A percentile compares a stretch with the other conserved stretches of the same genome.
phyloP scores from a whole-genome alignment of 1,140 invertebrate genomes.

The Oncopodura yosiiana region DNA sequence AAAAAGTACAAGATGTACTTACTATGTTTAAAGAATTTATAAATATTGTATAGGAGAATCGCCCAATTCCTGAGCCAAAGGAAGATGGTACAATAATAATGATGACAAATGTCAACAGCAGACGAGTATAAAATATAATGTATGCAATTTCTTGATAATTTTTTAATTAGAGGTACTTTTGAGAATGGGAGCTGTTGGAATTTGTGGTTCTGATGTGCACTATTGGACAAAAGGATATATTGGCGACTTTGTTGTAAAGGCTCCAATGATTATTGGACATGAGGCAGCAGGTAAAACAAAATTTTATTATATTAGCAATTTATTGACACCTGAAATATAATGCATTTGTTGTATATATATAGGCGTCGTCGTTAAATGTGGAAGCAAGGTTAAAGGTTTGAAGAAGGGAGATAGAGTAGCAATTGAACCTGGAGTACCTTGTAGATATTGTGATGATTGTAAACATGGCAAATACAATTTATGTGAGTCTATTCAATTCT shows the following conservation, averaged over 20 bases:
- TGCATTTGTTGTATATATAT: too few relatives aligned
- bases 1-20: too few relatives aligned
- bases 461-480: slow-evolving; percentile 82
- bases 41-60: slow-evolving; percentile 59
- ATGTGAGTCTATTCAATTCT: slow-evolving; percentile 74
- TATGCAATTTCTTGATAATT: too few relatives aligned
- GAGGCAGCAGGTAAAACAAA: slow-evolving; percentile 76
- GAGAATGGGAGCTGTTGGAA: slow-evolving; percentile 79
- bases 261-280: slow-evolving; percentile 83
- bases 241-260: slow-evolving; percentile 66
- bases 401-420: slow-evolving; percentile 35
- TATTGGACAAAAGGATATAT: slow-evolving; percentile 75
- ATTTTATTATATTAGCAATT: too few relatives aligned
- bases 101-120: slow-evolving; percentile 2
- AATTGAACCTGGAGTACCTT: slow-evolving; percentile 67
- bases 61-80: slow-evolving; percentile 53
- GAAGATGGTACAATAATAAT: slow-evolving; percentile 47
- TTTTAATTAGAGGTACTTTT: slow-evolving; percentile 89
- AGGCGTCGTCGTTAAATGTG: too few relatives aligned
- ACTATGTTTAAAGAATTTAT: too few relatives aligned
- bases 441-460: slow-evolving; percentile 71
- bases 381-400: too few relatives aligned
- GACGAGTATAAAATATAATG: slow-evolving; percentile 1
- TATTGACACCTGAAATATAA: too few relatives aligned
- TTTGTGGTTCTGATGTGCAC: slow-evolving; percentile 93